Base-by-base conservation (phyloP, 2,888 invertebrate species). In the Vesta saturnalis region DNA sequence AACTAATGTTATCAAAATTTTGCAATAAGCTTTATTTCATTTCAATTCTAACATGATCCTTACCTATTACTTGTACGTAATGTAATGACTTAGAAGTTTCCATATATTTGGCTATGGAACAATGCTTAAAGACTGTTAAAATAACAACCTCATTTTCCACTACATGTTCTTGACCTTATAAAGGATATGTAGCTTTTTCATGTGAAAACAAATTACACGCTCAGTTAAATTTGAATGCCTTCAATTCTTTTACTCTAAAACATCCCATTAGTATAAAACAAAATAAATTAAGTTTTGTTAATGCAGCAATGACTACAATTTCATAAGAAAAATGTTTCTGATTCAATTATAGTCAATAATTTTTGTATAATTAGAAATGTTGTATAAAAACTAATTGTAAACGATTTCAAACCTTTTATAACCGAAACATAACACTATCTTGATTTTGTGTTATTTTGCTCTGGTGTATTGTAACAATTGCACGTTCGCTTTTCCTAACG, bases 381-480 rank as follows among this genome's bases (percentile, higher is more conserved):
- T n/a, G 12, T 47, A 57, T 64, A n/a, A 52, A 64, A 57, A 56
- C 18, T 43, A 56, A n/a, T 35, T 14, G 16, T 2, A 15, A 57
- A 61, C 43, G 16, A 15, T 43, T 63, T 23, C 22, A 19, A 12
- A 21, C 12, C 22, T n/a, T 15, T 22, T 22, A 56, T 61, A 61
- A 39, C 46, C 55, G 46, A 46, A 54, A 46, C 19, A 14, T n/a
- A 23, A 23, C 39, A 35, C 59, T 65, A 57, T 66, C 66, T 61
- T 56, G 55, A 69, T 64, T 66, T 65, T 60, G 58, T 70, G 69
- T 71, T 73, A 73, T 73, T 71, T 71, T 70, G 72, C 73, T 71
- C 75, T 71, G 70, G 72, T 72, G 74, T 76, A 76, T 76, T 76
- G 77, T 75, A 77, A 76, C 77, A 77, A 77, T 77, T 74, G 77